Base-by-base conservation (phyloP, 2,797 vertebrate genomes). In the Cyclopterus lumpus region DNA sequence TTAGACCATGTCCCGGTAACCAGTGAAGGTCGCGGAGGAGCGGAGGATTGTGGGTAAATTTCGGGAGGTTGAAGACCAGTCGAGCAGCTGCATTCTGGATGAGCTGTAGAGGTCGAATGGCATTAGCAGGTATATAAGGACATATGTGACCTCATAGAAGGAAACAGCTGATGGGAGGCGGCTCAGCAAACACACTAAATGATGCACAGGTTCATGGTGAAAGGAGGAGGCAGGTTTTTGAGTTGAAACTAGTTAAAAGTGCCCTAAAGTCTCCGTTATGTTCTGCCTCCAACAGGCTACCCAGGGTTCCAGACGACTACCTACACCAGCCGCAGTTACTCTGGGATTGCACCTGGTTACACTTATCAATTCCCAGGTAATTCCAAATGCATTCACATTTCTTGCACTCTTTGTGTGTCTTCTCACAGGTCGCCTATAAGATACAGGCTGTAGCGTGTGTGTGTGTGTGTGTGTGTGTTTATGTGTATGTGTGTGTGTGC, bases 351-450 rank as follows among this genome's bases (percentile, higher is more conserved):
- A 26, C 97, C 97, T 65, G 97, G 97, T 76, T 98, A 98, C 84
- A 97, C 97, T 91, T 98, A 98, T 89, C 97, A 98, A 87, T 98
- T 98, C 81, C 97, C 97, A 40, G 97, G 97, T 97, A 88, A 90
- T 95, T 71, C 48, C 65, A 7, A 20, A 3, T 24, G 51, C 48
- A 40, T 49, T 7, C 3, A 10, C 12, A 34, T 46, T 16, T 28
- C 10, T n/a, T 8, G 36, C 20, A n/a, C 51, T 71, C 18, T 60
- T 40, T 62, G 4, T 30, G 32, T 38, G 53, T 67, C 34, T 54
- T 59, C 26, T 49, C n/a, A 57, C 51, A 22, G 5, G 48, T 30
- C 26, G 58, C 42, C 38, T n/a, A 46, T 58, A 76, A 55, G 69
- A 51, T 30, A 9, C 51, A 48, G 32, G 53, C 22, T 74, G n/a